Percentiles rank a stretch among this genome's conserved stretches.
Evolutionary conservation across 2,797 vertebrate genomes (phyloP).

Genomic region (Tachyglossus aculeatus): DNA sequence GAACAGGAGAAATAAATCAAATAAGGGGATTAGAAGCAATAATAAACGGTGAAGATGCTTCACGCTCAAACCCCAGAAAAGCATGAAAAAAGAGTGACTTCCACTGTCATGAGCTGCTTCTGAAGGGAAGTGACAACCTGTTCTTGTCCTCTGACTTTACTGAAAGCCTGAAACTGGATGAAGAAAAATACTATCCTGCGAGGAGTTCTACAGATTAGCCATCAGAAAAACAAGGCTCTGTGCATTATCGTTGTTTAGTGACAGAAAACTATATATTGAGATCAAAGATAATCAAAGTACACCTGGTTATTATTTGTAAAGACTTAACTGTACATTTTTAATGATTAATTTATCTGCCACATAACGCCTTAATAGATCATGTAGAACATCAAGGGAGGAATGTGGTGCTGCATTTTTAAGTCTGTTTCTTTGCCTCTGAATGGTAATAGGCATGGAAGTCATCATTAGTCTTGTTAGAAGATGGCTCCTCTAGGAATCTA

Average conservation of each 20-base stretch:
- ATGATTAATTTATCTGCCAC: conserved; percentile 83
- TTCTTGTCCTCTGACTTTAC: conserved; percentile 37
- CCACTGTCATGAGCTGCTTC: conserved; percentile 32
- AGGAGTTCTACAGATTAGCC: conserved; percentile 49
- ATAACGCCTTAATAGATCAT: conserved; percentile 84
- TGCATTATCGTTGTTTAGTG: conserved; percentile 55
- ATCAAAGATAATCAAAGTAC: conserved; percentile 79
- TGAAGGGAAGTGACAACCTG: conserved; percentile 50
- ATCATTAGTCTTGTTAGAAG: conserved; percentile 81
- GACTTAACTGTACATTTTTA: conserved; percentile 83
- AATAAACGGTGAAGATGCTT: conserved; percentile 44
- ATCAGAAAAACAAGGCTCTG: conserved; percentile 64
- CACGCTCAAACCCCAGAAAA: conserved; percentile 47
- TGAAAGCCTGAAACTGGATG: not conserved
- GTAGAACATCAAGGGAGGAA: conserved; percentile 84
- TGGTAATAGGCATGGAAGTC: conserved; percentile 81
- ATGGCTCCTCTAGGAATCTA: conserved; percentile 84
- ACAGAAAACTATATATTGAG: conserved; percentile 72
- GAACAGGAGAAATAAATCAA: conserved; percentile 62
- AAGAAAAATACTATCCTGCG: conserved; percentile 36
- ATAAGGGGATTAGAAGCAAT: conserved; percentile 3
- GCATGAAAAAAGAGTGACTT: conserved; percentile 45
- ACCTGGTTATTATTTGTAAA: conserved; percentile 86
- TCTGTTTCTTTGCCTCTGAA: conserved; percentile 78
- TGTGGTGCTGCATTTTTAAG: conserved; percentile 80